phyloP scores from a whole-genome alignment of 2,888 invertebrate species.

The Adelphocoris suturalis region DNA sequence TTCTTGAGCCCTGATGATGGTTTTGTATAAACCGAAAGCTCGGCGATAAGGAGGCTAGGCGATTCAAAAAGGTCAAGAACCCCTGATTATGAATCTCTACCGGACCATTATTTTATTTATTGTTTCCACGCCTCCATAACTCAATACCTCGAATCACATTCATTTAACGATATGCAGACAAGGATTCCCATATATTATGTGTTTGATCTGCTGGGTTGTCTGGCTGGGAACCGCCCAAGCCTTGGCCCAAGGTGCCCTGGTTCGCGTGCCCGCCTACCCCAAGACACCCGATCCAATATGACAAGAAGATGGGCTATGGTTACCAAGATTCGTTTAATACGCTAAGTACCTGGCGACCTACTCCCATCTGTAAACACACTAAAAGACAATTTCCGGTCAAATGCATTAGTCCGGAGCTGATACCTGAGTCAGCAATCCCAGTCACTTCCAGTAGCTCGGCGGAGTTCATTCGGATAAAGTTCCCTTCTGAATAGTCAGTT shows the following conservation, averaged over 20 bases:
- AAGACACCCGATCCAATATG: not conserved
- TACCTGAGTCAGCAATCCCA: not conserved
- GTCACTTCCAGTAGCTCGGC: not conserved
- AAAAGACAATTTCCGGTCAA: constrained; percentile 56
- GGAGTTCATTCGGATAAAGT: not conserved
- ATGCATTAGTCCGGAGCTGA: constrained; percentile 46
- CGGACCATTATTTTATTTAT: too few relatives aligned
- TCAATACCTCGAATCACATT: too few relatives aligned
- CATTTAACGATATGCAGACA: too few relatives aligned
- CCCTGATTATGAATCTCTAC: too few relatives aligned
- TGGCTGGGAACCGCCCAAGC: constrained; percentile 36
- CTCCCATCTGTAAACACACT: not conserved
- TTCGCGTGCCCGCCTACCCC: constrained; percentile 44
- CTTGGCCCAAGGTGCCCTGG: constrained; percentile 22
- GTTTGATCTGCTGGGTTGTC: too few relatives aligned
- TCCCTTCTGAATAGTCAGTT: not conserved
- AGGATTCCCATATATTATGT: too few relatives aligned
- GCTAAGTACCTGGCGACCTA: constrained; percentile 43
- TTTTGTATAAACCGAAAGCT: too few relatives aligned
- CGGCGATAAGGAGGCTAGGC: too few relatives aligned
- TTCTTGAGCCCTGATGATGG: too few relatives aligned
- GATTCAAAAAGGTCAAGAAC: too few relatives aligned
- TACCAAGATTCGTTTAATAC: constrained; percentile 22
- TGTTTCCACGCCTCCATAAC: too few relatives aligned
- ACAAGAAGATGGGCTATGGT: not conserved